These are phyloP conservation scores for Apamea epomidion DNA, from an alignment of 2,888 invertebrate species.

Conservation along the genomic window DNA sequence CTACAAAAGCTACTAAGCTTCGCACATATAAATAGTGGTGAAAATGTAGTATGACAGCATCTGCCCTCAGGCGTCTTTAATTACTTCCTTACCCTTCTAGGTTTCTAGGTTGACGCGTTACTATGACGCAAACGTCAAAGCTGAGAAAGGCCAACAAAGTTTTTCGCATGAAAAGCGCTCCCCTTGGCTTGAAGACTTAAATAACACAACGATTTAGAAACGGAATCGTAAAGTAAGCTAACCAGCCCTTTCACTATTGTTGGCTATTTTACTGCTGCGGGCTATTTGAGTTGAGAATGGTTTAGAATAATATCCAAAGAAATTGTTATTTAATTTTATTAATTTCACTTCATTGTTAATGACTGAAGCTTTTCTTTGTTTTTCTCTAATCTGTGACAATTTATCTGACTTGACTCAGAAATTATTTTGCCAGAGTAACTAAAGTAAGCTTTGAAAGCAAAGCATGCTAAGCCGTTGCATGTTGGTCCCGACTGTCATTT, in stretches of 20 bases:
- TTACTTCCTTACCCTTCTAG: conserved; percentile 67
- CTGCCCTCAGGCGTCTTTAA: conserved; percentile 64
- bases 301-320: conserved; percentile 22
- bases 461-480: too few species aligned
- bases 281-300: conserved; percentile 6
- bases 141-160: conserved; percentile 64
- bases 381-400: background rate
- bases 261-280: conserved; percentile 16
- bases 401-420: background rate
- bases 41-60: conserved; percentile 13
- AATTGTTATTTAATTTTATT: conserved; percentile 19
- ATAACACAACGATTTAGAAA: conserved; percentile 63
- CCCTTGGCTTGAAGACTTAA: conserved; percentile 48
- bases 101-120: conserved; percentile 67
- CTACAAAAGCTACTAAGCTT: background rate
- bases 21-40: conserved; percentile 23
- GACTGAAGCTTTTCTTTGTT: background rate
- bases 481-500: background rate
- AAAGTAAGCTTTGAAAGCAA: background rate
- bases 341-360: background rate
- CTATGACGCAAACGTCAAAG: conserved; percentile 59
- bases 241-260: conserved; percentile 39
- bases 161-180: conserved; percentile 59
- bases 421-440: background rate
- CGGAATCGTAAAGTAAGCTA: conserved; percentile 55